Percentiles rank a stretch among this genome's conserved stretches.
These are phyloP conservation scores for Taurulus bubalis DNA, from an alignment of 2,113 vertebrate genomes.

Conservation along the genomic window DNA sequence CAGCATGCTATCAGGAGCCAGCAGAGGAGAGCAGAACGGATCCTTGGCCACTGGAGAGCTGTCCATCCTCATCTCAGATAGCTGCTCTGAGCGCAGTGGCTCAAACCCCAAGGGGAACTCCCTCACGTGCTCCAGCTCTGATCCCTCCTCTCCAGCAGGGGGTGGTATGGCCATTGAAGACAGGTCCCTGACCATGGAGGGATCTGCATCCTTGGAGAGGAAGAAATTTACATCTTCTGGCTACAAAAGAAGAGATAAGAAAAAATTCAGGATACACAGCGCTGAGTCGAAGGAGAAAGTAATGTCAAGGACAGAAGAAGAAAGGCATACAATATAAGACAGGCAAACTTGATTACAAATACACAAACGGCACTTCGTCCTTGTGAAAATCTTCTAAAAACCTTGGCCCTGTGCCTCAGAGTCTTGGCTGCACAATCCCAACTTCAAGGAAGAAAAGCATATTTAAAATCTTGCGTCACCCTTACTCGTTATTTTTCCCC, in stretches of 20 bases:
- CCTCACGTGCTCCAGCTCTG: slow-evolving; percentile 41
- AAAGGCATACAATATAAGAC: slow-evolving; percentile 23
- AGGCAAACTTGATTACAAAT: slow-evolving; percentile 19
- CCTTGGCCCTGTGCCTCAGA: slow-evolving; percentile 40
- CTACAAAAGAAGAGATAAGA: slow-evolving; percentile 52
- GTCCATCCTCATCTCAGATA: slow-evolving; percentile 80
- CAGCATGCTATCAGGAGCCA: slow-evolving; percentile 85
- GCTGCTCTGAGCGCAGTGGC: slow-evolving; percentile 84
- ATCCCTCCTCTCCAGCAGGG: slow-evolving; percentile 50
- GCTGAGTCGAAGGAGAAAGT: neutral
- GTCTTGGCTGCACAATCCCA: slow-evolving; percentile 42
- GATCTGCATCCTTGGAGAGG: slow-evolving; percentile 71
- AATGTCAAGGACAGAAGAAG: slow-evolving; percentile 1
- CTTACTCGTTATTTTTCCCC: slow-evolving; percentile 26
- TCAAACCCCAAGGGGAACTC: slow-evolving; percentile 88
- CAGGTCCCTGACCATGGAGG: slow-evolving; percentile 52
- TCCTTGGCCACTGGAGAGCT: slow-evolving; percentile 87
- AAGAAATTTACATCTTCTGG: slow-evolving; percentile 80
- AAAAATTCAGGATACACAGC: slow-evolving; percentile 11
- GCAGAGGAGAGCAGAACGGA: slow-evolving; percentile 88
- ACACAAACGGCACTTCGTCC: slow-evolving; percentile 31
- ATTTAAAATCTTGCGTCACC: slow-evolving; percentile 61
- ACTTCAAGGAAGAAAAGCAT: slow-evolving; percentile 54
- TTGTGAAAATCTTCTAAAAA: slow-evolving; percentile 50
- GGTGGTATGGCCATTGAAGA: slow-evolving; percentile 64